Conservation (phyloP, 2,888 invertebrate species). For the Melinaea menophilus region DNA sequence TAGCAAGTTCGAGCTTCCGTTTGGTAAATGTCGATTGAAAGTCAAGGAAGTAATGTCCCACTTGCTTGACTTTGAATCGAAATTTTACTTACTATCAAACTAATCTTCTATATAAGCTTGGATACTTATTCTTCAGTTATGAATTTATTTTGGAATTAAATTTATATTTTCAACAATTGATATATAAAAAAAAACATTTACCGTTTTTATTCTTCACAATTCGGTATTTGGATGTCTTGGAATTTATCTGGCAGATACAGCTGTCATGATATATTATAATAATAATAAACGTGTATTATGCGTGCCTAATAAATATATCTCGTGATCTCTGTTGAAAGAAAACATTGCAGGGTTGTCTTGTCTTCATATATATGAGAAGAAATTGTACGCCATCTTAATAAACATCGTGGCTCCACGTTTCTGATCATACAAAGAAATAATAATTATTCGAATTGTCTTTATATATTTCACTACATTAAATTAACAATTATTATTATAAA, state of each 20-base stretch:
- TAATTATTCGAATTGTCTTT: neutral
- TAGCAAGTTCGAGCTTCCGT: constrained; percentile 23
- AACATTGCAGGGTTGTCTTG: constrained; percentile 6
- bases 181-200: no score
- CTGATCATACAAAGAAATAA: neutral
- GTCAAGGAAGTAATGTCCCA: constrained; percentile 18
- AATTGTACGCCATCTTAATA: neutral
- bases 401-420: neutral
- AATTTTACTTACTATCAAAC: neutral
- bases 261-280: neutral
- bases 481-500: no score
- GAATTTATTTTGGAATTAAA: no score
- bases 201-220: no score
- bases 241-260: neutral
- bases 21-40: constrained; percentile 26
- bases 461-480: no score
- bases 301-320: constrained; percentile 6
- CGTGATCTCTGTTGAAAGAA: constrained; percentile 4
- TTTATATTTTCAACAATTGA: no score
- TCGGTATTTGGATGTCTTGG: neutral
- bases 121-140: no score
- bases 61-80: constrained; percentile 8
- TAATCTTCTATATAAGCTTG: neutral
- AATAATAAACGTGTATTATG: neutral
- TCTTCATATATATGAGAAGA: constrained; percentile 2